These are phyloP conservation scores for Callinectes sapidus DNA, from an alignment of 2,888 invertebrate genomes.

Conservation along the genomic window DNA sequence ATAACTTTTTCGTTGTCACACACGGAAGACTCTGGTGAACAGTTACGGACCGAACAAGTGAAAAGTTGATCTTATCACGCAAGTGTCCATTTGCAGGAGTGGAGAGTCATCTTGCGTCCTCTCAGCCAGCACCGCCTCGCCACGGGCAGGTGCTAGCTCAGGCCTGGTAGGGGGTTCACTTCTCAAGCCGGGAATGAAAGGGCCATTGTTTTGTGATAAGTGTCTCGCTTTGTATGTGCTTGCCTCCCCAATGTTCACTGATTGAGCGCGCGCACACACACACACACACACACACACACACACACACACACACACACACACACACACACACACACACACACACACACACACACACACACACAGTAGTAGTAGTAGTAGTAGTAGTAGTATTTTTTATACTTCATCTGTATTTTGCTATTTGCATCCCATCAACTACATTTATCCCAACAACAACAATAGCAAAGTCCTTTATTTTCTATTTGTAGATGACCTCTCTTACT, in stretches of 20 bases:
- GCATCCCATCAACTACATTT: background rate
- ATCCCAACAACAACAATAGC: background rate
- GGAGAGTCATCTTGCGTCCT: background rate
- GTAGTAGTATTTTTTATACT: no score
- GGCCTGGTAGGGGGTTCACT: background rate
- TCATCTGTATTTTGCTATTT: no score
- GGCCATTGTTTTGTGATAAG: background rate
- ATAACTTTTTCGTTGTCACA: background rate
- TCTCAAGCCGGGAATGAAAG: background rate
- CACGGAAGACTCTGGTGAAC: background rate
- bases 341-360: constrained; percentile 1
- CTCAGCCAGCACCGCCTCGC: background rate
- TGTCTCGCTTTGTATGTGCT: constrained; percentile 7
- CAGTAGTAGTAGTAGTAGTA: no score
- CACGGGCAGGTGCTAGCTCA: background rate
- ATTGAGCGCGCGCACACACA: background rate
- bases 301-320: constrained; percentile 1
- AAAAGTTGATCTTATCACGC: background rate
- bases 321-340: constrained; percentile 1
- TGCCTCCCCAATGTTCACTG: background rate
- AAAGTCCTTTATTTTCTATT: background rate
- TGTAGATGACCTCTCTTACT: background rate
- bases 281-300: constrained; percentile 1
- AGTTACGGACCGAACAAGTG: background rate
- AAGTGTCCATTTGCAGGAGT: background rate